Base-by-base conservation (phyloP, 2,888 invertebrate species). In the Serripes groenlandicus region DNA sequence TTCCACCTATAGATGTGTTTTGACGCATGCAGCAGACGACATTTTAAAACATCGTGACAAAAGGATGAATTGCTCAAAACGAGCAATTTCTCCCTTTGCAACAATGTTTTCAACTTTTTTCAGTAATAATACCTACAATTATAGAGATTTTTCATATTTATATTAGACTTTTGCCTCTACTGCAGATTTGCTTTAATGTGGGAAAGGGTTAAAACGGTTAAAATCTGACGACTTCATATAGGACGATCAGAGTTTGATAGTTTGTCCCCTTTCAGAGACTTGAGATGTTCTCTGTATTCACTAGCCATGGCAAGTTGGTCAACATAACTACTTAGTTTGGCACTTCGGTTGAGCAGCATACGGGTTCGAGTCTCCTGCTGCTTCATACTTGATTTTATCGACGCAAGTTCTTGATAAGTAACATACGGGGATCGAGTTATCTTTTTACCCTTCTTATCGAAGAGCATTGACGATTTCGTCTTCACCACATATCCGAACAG, bases 401-500 rank as follows among this genome's bases (percentile, higher is more conserved):
- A 79, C 15, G 77, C 82, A 3, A 85, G 64, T 69, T 85, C 85
- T 42, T 85, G 85, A 54, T 80, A 85, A 0, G 85, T 82, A 1
- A 85, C 78, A 26, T 68, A 75, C 18, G 85, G 85, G 0, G 85
- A 85, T 32, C 82, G 74, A 35, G 75, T 68, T 26, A 70, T 72
- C 42, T 69, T 75, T 26, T 49, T 64, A 4, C 54, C 15, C 32
- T 68, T 66, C 0, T 84, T 78, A 26, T 75, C 66, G 34, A 78
- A 80, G 28, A 68, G 54, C 1, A 69, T 30, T 11, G 54, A 32
- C 1, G 80, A 68, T 21, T 70, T 52, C 1, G 82, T 77, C 68
- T 85, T 85, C 0, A 85, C 80, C 11, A 85, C 82, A 35, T 85
- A 85, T 9, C 85, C 75, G 60, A 85, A 75, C 37, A 85, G 34